Conservation (phyloP, 35 echinoderm and acorn worm species). For the Chiridota heheva region DNA sequence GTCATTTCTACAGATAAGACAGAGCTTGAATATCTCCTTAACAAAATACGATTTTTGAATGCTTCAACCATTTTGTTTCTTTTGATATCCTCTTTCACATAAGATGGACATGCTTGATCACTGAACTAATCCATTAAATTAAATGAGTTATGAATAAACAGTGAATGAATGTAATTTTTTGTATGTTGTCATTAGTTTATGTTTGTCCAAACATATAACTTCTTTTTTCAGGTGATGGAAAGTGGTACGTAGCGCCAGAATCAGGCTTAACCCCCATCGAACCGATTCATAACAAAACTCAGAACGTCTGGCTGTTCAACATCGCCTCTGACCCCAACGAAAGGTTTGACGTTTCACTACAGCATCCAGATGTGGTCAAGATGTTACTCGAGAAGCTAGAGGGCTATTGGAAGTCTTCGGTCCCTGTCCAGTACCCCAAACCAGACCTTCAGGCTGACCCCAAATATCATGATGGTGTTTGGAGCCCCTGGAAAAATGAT, state of each 20-base stretch:
- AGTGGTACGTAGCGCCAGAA: slow-evolving; percentile 42
- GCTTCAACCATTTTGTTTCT: too few species aligned
- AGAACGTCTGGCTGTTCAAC: slow-evolving; percentile 56
- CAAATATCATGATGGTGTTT: slow-evolving; percentile 21
- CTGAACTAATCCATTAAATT: too few species aligned
- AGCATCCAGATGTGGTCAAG: slow-evolving; percentile 50
- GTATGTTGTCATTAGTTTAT: neutral
- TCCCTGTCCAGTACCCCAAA: slow-evolving; percentile 40
- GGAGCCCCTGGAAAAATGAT: slow-evolving; percentile 62
- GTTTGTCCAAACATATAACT: neutral
- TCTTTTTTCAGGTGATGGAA: neutral
- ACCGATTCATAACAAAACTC: neutral
- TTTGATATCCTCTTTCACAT: too few species aligned
- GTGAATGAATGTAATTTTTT: neutral
- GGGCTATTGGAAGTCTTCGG: slow-evolving; percentile 48
- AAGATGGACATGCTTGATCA: too few species aligned
- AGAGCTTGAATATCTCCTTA: too few species aligned
- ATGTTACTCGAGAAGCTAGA: slow-evolving; percentile 41
- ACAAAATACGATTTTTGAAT: too few species aligned
- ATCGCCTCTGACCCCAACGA: slow-evolving; percentile 57
- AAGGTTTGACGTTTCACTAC: slow-evolving; percentile 40
- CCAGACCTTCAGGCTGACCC: slow-evolving; percentile 30
- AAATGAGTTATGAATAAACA: neutral
- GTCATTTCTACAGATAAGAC: too few species aligned
- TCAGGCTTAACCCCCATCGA: slow-evolving; percentile 14